These are phyloP conservation scores for Pardosa pseudoannulata DNA, from an alignment of 2,888 invertebrate genomes.

Conservation along the genomic window DNA sequence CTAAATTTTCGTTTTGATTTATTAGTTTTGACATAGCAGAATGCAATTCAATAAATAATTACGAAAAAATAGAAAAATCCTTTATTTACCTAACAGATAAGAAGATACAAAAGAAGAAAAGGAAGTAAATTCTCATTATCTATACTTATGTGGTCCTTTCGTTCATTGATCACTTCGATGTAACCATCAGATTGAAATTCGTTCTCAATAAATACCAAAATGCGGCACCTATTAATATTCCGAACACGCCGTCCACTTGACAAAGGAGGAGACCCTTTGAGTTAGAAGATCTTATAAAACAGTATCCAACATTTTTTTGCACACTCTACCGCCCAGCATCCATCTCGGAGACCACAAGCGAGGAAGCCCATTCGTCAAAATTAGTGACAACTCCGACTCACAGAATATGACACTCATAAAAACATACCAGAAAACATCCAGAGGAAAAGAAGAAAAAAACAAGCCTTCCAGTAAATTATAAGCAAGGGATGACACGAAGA, in stretches of 20 bases:
- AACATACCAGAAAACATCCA: conserved; percentile 18
- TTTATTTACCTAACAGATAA: too few relatives aligned
- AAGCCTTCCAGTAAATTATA: conserved; percentile 31
- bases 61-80: too few relatives aligned
- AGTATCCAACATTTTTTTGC: too few relatives aligned
- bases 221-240: neutral
- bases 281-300: neutral
- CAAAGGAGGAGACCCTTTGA: neutral
- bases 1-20: too few relatives aligned
- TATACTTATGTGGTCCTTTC: too few relatives aligned
- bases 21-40: too few relatives aligned
- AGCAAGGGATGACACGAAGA: conserved; percentile 24
- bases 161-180: too few relatives aligned
- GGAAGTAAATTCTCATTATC: too few relatives aligned
- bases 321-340: neutral
- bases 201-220: too few relatives aligned
- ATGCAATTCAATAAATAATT: too few relatives aligned
- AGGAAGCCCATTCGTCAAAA: conserved; percentile 63
- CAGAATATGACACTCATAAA: conserved; percentile 33
- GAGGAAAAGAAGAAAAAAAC: neutral
- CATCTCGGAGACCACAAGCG: conserved; percentile 14
- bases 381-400: conserved; percentile 33
- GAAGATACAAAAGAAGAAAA: too few relatives aligned
- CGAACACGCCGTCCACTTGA: neutral
- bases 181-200: too few relatives aligned